Evolutionary conservation across 2,888 invertebrate genomes (phyloP).

Genomic region (Morpho achilles): DNA sequence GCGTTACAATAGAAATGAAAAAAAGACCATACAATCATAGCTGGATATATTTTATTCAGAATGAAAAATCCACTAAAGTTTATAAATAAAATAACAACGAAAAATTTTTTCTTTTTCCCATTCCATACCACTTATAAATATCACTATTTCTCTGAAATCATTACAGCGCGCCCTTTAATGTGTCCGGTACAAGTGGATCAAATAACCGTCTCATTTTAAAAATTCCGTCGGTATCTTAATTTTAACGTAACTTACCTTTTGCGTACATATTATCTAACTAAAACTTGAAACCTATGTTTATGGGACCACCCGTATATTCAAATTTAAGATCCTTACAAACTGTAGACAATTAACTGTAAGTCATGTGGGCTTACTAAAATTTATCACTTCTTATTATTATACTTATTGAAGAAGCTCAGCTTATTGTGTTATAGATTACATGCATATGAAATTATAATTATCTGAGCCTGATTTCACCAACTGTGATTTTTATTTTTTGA

Average conservation of each 20-base stretch:
- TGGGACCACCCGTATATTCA: conserved; percentile 60
- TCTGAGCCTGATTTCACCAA: too few relatives aligned
- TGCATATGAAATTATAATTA: too few relatives aligned
- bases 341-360: neutral
- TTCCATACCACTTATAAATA: neutral
- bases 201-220: conserved; percentile 44
- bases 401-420: too few relatives aligned
- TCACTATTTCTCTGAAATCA: conserved; percentile 26
- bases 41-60: too few relatives aligned
- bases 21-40: too few relatives aligned
- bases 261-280: conserved; percentile 53
- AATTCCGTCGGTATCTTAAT: conserved; percentile 61
- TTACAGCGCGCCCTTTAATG: conserved; percentile 42
- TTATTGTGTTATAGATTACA: too few relatives aligned
- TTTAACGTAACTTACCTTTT: conserved; percentile 62
- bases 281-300: conserved; percentile 45
- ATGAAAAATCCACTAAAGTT: too few relatives aligned
- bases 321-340: conserved; percentile 34
- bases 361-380: too few relatives aligned
- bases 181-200: conserved; percentile 44
- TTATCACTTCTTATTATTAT: too few relatives aligned
- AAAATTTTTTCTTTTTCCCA: neutral
- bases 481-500: too few relatives aligned
- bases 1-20: too few relatives aligned
- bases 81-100: too few relatives aligned